Evolutionary conservation across 2,113 vertebrate species (phyloP).

Genomic region (Poecile atricapillus): DNA sequence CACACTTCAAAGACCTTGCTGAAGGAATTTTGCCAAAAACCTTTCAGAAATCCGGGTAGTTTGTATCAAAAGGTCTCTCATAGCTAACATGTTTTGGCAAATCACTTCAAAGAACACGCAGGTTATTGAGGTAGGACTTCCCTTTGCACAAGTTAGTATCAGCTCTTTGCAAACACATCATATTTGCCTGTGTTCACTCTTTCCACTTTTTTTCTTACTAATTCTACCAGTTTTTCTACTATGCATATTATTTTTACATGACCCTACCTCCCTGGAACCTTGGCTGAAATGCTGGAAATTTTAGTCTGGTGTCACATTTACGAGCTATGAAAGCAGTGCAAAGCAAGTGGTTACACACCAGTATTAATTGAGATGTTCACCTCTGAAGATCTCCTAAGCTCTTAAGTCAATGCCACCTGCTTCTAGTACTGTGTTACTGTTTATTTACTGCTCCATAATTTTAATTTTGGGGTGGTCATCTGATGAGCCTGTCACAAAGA

Average conservation of each 20-base stretch:
- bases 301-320: neutral
- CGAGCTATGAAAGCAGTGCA: neutral
- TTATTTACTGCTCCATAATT: neutral
- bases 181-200: neutral
- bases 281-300: neutral
- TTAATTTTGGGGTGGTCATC: neutral
- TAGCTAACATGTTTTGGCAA: neutral
- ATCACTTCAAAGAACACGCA: neutral
- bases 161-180: neutral
- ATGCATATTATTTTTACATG: neutral
- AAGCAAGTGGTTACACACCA: neutral
- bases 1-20: neutral
- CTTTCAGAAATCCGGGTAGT: neutral
- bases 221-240: neutral
- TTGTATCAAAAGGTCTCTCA: neutral
- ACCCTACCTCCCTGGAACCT: accelerated
- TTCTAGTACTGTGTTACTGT: neutral
- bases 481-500: neutral
- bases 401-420: neutral
- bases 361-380: neutral
- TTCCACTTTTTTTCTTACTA: neutral
- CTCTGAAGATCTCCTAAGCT: neutral
- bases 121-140: neutral
- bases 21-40: neutral
- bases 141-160: neutral